A percentile compares a stretch with the other conserved stretches of the same genome.
These are phyloP conservation scores for Drosophila guanche DNA, from an alignment of 1,140 invertebrate genomes.

Conservation along the genomic window DNA sequence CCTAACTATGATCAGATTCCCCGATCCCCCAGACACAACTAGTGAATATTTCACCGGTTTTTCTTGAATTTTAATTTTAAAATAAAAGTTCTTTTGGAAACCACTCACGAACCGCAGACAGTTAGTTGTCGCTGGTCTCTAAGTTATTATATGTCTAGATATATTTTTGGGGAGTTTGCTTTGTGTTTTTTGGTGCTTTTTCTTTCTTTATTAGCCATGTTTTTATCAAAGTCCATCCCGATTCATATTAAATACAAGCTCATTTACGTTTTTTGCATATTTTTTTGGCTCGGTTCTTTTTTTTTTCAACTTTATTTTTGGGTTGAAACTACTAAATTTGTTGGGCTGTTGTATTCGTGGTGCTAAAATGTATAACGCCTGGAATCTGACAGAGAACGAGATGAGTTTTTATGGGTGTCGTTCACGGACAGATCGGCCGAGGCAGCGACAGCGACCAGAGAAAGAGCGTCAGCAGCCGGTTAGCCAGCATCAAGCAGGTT, in stretches of 20 bases:
- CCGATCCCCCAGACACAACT: background rate
- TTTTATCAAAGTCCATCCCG: conserved; percentile 39
- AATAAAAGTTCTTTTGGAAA: conserved; percentile 28
- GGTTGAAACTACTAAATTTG: conserved; percentile 1
- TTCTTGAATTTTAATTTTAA: conserved; percentile 59
- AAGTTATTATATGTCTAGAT: conserved; percentile 27
- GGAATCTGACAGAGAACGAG: conserved; percentile 31
- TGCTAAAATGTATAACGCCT: conserved; percentile 69
- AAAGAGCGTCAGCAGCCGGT: conserved; percentile 57
- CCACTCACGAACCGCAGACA: conserved; percentile 5
- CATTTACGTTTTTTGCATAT: conserved; percentile 35
- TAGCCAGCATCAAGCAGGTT: conserved; percentile 72
- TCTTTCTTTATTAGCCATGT: conserved; percentile 51
- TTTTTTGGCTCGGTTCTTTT: conserved; percentile 15
- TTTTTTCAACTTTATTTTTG: conserved; percentile 5
- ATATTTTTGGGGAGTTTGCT: conserved; percentile 13
- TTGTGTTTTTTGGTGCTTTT: conserved; percentile 3
- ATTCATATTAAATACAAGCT: conserved; percentile 22
- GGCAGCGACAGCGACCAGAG: background rate
- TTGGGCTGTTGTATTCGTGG: conserved; percentile 33
- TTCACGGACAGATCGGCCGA: conserved; percentile 29
- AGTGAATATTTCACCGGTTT: conserved; percentile 52
- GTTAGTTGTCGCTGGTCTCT: conserved; percentile 25
- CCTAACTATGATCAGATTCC: background rate
- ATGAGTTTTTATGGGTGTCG: conserved; percentile 69